Conservation (phyloP, 1,140 invertebrate genomes). For the Drosophila kanapiae region DNA sequence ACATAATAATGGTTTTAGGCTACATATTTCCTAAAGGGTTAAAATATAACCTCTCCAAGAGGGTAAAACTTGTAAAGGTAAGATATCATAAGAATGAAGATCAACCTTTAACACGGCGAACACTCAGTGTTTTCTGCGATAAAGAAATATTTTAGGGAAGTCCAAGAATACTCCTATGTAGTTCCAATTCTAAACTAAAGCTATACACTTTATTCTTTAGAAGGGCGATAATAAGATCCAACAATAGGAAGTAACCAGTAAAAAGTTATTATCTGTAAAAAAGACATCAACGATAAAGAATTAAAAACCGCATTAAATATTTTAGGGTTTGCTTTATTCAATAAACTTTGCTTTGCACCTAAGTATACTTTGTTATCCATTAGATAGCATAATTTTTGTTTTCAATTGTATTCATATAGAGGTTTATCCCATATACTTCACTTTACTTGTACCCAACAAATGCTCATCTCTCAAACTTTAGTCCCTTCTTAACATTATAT, state of each 20-base stretch:
- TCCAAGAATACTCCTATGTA: too few relatives aligned
- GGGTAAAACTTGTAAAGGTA: not conserved
- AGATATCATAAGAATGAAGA: not conserved
- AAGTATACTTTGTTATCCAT: slow-evolving; percentile 20
- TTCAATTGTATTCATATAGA: slow-evolving; percentile 27
- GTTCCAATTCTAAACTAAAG: too few relatives aligned
- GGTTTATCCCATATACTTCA: slow-evolving; percentile 22
- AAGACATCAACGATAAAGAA: not conserved
- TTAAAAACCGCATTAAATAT: slow-evolving; percentile 1
- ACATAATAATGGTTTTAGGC: too few relatives aligned
- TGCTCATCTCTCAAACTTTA: slow-evolving; percentile 58
- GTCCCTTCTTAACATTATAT: slow-evolving; percentile 56
- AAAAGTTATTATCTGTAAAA: not conserved
- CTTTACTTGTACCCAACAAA: slow-evolving; percentile 76
- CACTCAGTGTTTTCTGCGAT: not conserved
- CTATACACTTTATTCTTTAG: too few relatives aligned
- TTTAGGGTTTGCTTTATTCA: slow-evolving; percentile 59
- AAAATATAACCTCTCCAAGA: not conserved
- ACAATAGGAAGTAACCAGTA: too few relatives aligned
- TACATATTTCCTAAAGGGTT: too few relatives aligned
- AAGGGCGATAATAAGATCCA: not conserved
- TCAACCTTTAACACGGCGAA: not conserved
- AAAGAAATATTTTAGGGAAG: too few relatives aligned
- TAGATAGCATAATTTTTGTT: slow-evolving; percentile 22
- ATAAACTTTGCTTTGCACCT: slow-evolving; percentile 59